phyloP scores from a whole-genome alignment of 2,797 vertebrate genomes.

The Echeneis naucrates region DNA sequence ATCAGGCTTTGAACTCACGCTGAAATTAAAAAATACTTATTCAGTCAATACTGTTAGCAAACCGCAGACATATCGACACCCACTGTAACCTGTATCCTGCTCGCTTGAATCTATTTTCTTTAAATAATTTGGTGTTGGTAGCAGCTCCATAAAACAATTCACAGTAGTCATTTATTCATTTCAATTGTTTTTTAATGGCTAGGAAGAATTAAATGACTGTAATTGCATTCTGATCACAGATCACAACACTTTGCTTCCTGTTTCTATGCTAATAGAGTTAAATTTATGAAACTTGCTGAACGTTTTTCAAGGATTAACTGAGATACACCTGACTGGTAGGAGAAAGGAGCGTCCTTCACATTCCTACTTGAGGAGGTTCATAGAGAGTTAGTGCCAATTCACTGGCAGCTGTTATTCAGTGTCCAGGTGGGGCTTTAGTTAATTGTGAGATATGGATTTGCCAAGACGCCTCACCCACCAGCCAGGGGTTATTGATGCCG shows the following conservation, averaged over 20 bases:
- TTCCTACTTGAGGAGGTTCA: slow-evolving; percentile 28
- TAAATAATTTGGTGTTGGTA: slow-evolving; percentile 5
- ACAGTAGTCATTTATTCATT: neutral
- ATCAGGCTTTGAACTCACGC: slow-evolving; percentile 12
- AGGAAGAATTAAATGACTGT: neutral
- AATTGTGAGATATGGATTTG: slow-evolving; percentile 67
- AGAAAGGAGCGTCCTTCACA: slow-evolving; percentile 4
- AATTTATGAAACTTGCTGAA: neutral
- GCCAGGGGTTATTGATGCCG: slow-evolving; percentile 69
- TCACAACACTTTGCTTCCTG: too few species aligned
- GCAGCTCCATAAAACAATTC: neutral
- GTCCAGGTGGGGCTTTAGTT: slow-evolving; percentile 52
- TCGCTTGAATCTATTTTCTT: neutral
- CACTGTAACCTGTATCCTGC: neutral
- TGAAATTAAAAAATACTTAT: neutral
- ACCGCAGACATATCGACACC: neutral
- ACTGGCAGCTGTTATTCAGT: slow-evolving; percentile 37
- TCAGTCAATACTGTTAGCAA: neutral
- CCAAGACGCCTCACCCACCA: slow-evolving; percentile 47
- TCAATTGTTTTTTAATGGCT: neutral
- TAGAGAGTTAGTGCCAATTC: slow-evolving; percentile 23
- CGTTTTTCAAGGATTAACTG: too few species aligned
- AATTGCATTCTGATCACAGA: neutral
- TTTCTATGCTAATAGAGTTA: too few species aligned
- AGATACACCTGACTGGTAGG: neutral